Evolutionary conservation across 2,113 vertebrate genomes (phyloP).

Genomic region (Catharus minimus): DNA sequence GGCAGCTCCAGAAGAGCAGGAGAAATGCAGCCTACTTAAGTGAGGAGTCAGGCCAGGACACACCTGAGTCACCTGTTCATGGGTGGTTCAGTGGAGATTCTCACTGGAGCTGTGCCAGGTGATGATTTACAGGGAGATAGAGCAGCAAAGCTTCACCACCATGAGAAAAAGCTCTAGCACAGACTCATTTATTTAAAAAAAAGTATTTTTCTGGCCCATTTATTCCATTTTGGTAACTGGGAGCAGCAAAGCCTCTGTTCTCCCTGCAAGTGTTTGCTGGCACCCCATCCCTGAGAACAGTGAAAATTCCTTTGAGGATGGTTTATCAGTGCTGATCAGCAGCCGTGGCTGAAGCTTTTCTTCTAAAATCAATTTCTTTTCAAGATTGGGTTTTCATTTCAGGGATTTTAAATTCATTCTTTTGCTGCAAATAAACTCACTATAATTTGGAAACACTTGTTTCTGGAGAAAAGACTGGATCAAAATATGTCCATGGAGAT

Average conservation of each 20-base stretch:
- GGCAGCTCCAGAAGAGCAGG: neutral
- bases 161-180: neutral
- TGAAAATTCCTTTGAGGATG: rapidly evolving
- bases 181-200: neutral
- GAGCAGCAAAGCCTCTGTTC: neutral
- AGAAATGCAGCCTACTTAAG: neutral
- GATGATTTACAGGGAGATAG: neutral
- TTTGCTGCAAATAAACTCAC: neutral
- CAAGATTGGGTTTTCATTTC: neutral
- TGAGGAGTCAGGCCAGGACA: neutral
- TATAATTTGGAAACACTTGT: neutral
- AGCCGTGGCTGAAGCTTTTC: neutral
- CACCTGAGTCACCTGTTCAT: neutral
- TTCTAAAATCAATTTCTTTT: neutral
- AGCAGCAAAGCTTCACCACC: neutral
- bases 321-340: neutral
- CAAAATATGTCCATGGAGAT: neutral
- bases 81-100: neutral
- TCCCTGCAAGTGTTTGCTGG: neutral
- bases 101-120: neutral
- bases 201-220: neutral
- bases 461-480: neutral
- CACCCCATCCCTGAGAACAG: neutral
- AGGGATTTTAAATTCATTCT: neutral
- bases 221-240: neutral